These are phyloP conservation scores for Perdita meconis DNA, from an alignment of 2,888 invertebrate genomes.

Conservation along the genomic window DNA sequence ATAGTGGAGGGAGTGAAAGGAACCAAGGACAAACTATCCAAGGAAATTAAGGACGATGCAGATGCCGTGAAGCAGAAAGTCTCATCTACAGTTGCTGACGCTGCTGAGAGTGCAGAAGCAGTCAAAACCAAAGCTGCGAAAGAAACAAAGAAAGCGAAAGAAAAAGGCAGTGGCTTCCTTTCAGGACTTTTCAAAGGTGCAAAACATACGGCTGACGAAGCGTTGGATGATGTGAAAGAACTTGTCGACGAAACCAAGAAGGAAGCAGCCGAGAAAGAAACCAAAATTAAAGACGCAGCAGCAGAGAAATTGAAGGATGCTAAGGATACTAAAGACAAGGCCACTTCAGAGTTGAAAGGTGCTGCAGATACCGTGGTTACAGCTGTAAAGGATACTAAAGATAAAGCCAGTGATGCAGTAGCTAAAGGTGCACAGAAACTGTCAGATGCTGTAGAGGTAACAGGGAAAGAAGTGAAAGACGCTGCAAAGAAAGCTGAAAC, in stretches of 20 bases:
- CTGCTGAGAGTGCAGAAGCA: constrained; percentile 58
- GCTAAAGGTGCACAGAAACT: constrained; percentile 72
- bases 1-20: constrained; percentile 47
- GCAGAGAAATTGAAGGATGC: constrained; percentile 14
- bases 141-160: constrained; percentile 64
- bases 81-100: constrained; percentile 53
- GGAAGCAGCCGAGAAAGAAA: constrained; percentile 59
- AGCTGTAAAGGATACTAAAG: constrained; percentile 30
- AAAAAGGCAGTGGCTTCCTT: constrained; percentile 64
- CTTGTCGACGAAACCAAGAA: constrained; percentile 77
- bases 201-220: constrained; percentile 68
- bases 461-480: constrained; percentile 68
- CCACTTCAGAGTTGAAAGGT: constrained; percentile 64
- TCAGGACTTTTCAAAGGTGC: constrained; percentile 71
- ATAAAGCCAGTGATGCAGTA: constrained; percentile 13
- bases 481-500: constrained; percentile 66
- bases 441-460: constrained; percentile 74
- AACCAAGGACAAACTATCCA: constrained; percentile 49
- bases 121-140: constrained; percentile 67
- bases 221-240: constrained; percentile 79
- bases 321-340: constrained; percentile 82
- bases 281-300: constrained; percentile 43
- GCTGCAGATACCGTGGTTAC: constrained; percentile 11
- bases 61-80: constrained; percentile 45
- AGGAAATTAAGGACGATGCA: constrained; percentile 52